A percentile compares a stretch with the other conserved stretches of the same genome.
These are phyloP conservation scores for Lindbergichthys nudifrons DNA, from an alignment of 2,797 vertebrate genomes.

Conservation along the genomic window DNA sequence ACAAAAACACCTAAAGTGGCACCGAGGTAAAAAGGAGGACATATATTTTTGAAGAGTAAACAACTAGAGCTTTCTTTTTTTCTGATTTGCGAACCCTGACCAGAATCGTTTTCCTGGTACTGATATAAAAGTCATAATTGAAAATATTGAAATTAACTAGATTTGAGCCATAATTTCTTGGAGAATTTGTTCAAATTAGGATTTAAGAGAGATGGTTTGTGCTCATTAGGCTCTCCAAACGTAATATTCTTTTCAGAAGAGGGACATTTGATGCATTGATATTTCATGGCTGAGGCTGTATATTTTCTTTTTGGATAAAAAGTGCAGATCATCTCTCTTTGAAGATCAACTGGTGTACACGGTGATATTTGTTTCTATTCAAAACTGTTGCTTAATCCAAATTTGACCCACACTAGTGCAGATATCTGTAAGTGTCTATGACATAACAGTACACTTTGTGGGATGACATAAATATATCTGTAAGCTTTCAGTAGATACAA, in stretches of 20 bases:
- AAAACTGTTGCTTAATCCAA: slow-evolving; percentile 18
- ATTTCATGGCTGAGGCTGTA: slow-evolving; percentile 44
- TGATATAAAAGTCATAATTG: slow-evolving; percentile 21
- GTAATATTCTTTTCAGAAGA: slow-evolving; percentile 39
- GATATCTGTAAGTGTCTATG: slow-evolving; percentile 33
- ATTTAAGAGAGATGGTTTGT: slow-evolving; percentile 77
- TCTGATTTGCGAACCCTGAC: slow-evolving; percentile 2
- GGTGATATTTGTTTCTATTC: slow-evolving; percentile 29
- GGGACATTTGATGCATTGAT: slow-evolving; percentile 36
- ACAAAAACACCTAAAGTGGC: slow-evolving; percentile 89
- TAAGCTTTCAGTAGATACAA: slow-evolving; percentile 25
- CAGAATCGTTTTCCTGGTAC: background rate
- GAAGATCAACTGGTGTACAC: slow-evolving; percentile 49
- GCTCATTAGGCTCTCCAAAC: slow-evolving; percentile 64
- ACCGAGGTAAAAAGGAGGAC: slow-evolving; percentile 58
- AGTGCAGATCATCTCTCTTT: slow-evolving; percentile 31
- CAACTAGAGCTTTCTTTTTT: background rate
- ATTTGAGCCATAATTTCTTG: slow-evolving; percentile 59
- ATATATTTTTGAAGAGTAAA: background rate
- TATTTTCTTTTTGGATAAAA: slow-evolving; percentile 19
- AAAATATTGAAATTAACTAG: slow-evolving; percentile 23
- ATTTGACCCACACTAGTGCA: slow-evolving; percentile 47
- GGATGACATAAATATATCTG: slow-evolving; percentile 8
- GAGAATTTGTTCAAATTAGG: slow-evolving; percentile 30
- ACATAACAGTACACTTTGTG: slow-evolving; percentile 67